Conservation (phyloP, 2,797 vertebrate genomes). For the Sebastes baramenuke region DNA sequence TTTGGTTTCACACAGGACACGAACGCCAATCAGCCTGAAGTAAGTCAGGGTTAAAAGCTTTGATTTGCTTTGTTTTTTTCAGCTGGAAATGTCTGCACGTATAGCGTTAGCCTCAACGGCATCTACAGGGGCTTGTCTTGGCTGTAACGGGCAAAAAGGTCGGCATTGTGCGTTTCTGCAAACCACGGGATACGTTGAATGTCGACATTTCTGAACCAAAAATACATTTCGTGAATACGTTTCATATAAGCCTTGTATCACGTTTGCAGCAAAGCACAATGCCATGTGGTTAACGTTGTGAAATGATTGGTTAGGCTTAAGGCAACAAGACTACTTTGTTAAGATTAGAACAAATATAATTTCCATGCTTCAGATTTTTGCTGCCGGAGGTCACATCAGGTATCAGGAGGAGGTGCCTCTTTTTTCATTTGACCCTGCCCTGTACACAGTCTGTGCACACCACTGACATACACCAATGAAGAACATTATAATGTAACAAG, state of each 20-base stretch:
- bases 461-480: background rate
- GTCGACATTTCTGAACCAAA: background rate
- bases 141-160: background rate
- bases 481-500: too few species aligned
- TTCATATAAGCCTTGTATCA: background rate
- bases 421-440: background rate
- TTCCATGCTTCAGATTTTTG: background rate
- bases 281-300: too few species aligned
- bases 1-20: too few species aligned
- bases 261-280: background rate
- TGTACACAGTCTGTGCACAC: background rate
- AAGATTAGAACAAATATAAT: too few species aligned
- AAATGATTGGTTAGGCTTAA: too few species aligned
- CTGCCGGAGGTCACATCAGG: background rate
- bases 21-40: too few species aligned
- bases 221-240: background rate
- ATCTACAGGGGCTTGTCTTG: too few species aligned
- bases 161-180: background rate
- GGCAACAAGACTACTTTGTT: too few species aligned
- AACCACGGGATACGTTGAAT: background rate
- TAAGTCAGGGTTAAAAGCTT: background rate
- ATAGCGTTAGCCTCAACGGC: too few species aligned
- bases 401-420: background rate
- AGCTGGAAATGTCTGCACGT: too few species aligned
- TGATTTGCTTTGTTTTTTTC: background rate